Evolutionary conservation across 2,797 vertebrate genomes (phyloP).

Genomic region (Phalanger gymnotis): DNA sequence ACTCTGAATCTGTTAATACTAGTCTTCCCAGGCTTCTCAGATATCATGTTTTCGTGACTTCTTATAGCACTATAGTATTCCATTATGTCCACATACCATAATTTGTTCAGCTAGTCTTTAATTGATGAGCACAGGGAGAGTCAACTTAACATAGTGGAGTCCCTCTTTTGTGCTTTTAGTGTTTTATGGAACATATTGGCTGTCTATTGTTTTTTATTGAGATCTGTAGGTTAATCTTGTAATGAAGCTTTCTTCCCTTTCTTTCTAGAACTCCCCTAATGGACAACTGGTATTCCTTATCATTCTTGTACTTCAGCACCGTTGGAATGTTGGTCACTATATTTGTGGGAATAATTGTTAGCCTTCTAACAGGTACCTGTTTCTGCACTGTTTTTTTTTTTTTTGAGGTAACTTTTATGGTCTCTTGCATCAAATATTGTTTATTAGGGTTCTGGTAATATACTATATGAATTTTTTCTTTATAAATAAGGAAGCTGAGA

Average conservation of each 20-base stretch:
- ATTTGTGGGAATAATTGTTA: conserved; percentile 88
- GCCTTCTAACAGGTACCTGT: conserved; percentile 90
- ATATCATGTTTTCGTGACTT: neutral
- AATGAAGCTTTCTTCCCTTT: conserved; percentile 48
- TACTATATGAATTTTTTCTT: conserved; percentile 46
- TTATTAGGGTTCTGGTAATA: neutral
- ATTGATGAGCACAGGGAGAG: neutral
- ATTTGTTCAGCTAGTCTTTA: neutral
- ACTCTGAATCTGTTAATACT: neutral
- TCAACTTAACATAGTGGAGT: neutral
- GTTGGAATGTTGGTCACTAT: conserved; percentile 90
- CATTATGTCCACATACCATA: neutral
- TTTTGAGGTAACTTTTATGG: conserved; percentile 17
- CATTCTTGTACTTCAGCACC: conserved; percentile 96
- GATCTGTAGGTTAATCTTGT: neutral
- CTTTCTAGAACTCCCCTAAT: conserved; percentile 87
- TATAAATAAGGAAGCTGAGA: conserved; percentile 18
- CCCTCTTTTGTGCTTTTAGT: neutral
- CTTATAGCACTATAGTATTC: neutral
- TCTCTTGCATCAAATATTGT: neutral
- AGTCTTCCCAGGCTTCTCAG: neutral
- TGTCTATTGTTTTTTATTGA: neutral
- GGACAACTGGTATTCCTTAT: conserved; percentile 93
- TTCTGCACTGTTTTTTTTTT: conserved; percentile 9
- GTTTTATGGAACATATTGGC: neutral